phyloP scores from a whole-genome alignment of 1,140 invertebrate genomes.

The Armadillidium nasatum region DNA sequence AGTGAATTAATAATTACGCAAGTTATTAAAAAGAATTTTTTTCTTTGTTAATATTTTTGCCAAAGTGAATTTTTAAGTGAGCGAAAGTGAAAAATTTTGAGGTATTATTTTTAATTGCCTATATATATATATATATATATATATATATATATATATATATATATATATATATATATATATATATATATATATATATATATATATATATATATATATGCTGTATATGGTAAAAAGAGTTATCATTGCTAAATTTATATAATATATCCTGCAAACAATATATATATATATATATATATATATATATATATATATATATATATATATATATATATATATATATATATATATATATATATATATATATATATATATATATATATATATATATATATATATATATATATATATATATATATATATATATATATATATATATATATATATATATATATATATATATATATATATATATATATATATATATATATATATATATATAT shows the following conservation, averaged over 20 bases:
- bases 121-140: neutral
- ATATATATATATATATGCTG: too few species aligned
- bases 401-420: neutral
- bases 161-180: conserved; percentile 11
- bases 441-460: neutral
- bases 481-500: too few species aligned
- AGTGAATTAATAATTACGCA: too few species aligned
- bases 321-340: conserved; percentile 11
- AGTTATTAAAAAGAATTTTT: too few species aligned
- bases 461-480: too few species aligned
- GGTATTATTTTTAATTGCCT: too few species aligned
- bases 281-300: neutral
- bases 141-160: conserved; percentile 10
- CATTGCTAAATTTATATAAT: neutral
- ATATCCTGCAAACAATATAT: too few species aligned
- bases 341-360: conserved; percentile 7
- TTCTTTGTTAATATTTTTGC: too few species aligned
- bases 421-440: too few species aligned
- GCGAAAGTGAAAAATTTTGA: too few species aligned
- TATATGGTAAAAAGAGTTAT: too few species aligned
- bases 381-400: conserved; percentile 3
- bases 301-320: neutral
- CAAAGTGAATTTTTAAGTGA: too few species aligned
- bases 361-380: conserved; percentile 9
- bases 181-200: conserved; percentile 11